Conservation (phyloP, 2,888 invertebrate genomes). For the Rambutsinella grinnellia region DNA sequence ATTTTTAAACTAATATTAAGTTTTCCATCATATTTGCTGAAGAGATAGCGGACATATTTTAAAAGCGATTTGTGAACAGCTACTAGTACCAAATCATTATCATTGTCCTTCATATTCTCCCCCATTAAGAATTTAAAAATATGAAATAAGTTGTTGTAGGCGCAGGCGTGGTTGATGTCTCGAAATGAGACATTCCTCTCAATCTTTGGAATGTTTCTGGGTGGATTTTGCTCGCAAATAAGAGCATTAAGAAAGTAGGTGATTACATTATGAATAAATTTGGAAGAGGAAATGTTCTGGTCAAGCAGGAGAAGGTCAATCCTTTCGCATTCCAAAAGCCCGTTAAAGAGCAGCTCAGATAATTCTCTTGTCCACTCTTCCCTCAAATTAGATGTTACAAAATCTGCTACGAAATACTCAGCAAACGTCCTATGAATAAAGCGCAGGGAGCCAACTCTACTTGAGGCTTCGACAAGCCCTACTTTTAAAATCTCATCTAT, state of each 20-base stretch:
- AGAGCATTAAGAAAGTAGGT: constrained; percentile 7
- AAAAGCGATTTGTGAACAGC: no score
- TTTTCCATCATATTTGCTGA: no score
- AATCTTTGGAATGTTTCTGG: no score
- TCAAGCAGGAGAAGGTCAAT: neutral
- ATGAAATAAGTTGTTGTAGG: no score
- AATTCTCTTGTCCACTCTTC: neutral
- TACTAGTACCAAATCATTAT: no score
- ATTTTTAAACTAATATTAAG: no score
- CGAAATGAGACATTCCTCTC: no score
- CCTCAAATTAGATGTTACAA: neutral
- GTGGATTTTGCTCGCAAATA: no score
- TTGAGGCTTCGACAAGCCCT: neutral
- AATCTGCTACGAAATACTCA: constrained; percentile 9
- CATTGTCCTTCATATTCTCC: no score
- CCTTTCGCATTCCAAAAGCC: neutral
- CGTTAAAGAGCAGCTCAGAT: neutral
- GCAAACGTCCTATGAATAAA: constrained; percentile 23
- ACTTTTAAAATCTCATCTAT: neutral
- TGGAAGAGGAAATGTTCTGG: neutral
- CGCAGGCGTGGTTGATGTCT: no score
- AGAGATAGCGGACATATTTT: no score
- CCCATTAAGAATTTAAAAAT: no score
- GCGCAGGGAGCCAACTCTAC: neutral
- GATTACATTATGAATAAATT: neutral